These are phyloP conservation scores for Drosophila siamana DNA, from an alignment of 2,888 invertebrate genomes.

Conservation along the genomic window DNA sequence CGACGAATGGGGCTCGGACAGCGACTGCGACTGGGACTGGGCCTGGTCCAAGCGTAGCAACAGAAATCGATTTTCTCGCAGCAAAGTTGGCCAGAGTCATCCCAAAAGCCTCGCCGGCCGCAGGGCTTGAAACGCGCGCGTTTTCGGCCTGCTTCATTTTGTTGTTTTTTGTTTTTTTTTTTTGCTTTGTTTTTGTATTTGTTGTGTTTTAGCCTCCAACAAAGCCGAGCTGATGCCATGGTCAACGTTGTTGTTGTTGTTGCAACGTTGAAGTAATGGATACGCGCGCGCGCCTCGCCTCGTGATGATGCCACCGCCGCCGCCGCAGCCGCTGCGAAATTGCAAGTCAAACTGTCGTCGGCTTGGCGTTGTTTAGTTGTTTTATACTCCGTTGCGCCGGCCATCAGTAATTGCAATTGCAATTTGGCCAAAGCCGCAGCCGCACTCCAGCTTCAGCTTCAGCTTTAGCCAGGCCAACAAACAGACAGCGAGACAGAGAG, in stretches of 20 bases:
- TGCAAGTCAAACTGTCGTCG: conserved; percentile 79
- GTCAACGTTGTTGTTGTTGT: conserved; percentile 11
- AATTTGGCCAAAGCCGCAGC: conserved; percentile 68
- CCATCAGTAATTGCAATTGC: conserved; percentile 77
- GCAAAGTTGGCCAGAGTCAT: conserved; percentile 71
- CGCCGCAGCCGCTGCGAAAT: conserved; percentile 53
- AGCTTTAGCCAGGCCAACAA: conserved; percentile 5
- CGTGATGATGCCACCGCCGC: conserved; percentile 44
- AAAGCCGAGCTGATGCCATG: conserved; percentile 5
- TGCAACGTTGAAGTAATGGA: conserved; percentile 46
- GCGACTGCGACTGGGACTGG: conserved; percentile 11
- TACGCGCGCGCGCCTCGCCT: conserved; percentile 35
- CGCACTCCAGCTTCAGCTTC: no score
- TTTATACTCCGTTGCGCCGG: conserved; percentile 47
- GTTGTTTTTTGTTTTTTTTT: neutral
- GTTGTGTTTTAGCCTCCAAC: conserved; percentile 9
- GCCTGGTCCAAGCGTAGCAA: conserved; percentile 55
- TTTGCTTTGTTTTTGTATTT: conserved; percentile 5
- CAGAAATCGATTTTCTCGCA: conserved; percentile 77
- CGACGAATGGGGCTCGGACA: neutral
- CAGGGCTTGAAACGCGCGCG: conserved; percentile 64
- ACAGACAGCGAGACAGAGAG: neutral
- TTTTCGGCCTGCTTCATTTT: conserved; percentile 41
- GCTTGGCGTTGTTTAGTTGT: conserved; percentile 69
- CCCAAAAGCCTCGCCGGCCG: conserved; percentile 42